A percentile compares a stretch with the other conserved stretches of the same genome.
phyloP scores from a whole-genome alignment of 2,797 vertebrate species.

The Cottoperca gobio region DNA sequence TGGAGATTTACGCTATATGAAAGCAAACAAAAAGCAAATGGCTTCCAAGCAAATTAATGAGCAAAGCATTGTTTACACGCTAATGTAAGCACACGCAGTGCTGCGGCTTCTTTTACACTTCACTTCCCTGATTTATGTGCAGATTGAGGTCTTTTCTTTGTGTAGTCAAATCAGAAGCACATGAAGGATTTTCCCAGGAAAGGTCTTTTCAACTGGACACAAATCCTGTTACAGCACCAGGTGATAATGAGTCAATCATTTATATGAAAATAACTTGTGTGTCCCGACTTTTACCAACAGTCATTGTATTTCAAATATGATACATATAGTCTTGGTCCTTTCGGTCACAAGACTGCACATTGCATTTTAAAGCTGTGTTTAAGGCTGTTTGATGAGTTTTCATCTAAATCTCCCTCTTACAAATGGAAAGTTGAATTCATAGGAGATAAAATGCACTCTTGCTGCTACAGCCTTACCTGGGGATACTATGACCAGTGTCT shows the following conservation, averaged over 20 bases:
- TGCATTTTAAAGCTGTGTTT: no score
- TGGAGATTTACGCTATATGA: neutral
- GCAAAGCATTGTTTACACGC: conserved; percentile 2
- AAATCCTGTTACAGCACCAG: no score
- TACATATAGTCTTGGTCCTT: neutral
- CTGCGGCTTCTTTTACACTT: conserved; percentile 12
- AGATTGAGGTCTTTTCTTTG: neutral
- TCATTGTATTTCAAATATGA: no score
- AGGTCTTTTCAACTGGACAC: neutral
- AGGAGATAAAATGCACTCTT: neutral
- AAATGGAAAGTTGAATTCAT: neutral
- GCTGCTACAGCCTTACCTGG: neutral
- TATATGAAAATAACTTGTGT: no score
- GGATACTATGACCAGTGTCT: neutral
- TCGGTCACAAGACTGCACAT: neutral
- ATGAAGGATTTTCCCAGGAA: neutral
- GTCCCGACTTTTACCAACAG: no score
- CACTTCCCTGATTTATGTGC: conserved; percentile 19
- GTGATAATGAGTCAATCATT: no score
- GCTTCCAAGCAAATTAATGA: conserved; percentile 7
- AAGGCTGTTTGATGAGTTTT: neutral
- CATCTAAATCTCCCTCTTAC: neutral
- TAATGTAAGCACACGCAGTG: neutral
- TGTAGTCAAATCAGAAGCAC: conserved; percentile 1
- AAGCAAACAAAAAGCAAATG: conserved; percentile 25